Evolutionary conservation across 2,797 vertebrate genomes (phyloP).

Genomic region (Neomorphus geoffroyi): DNA sequence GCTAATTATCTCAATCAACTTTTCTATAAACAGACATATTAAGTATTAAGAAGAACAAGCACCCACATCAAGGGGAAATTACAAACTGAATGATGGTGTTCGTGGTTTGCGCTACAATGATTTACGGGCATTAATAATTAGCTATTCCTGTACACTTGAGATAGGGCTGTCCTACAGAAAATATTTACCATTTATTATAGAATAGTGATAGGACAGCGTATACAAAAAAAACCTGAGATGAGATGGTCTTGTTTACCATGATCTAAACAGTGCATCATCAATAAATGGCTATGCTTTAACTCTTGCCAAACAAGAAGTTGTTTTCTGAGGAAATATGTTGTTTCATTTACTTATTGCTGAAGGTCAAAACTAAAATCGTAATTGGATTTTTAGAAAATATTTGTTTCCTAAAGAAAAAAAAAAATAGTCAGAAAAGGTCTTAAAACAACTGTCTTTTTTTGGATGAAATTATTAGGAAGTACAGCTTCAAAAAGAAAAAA

Average conservation of each 20-base stretch:
- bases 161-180: background rate
- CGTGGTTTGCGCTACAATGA: background rate
- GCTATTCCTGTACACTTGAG: background rate
- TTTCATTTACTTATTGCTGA: background rate
- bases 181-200: background rate
- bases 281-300: background rate
- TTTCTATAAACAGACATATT: constrained; percentile 59
- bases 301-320: background rate
- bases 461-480: background rate
- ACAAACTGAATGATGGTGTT: constrained; percentile 19
- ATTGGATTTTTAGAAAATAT: background rate
- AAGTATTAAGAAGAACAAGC: constrained; percentile 25
- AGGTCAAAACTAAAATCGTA: accelerated
- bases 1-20: constrained; percentile 68
- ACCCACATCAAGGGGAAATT: constrained; percentile 56
- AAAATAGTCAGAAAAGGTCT: background rate
- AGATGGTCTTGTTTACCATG: background rate
- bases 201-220: background rate
- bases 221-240: background rate
- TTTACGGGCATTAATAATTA: constrained; percentile 9
- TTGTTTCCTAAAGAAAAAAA: background rate
- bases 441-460: background rate
- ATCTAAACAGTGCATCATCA: background rate
- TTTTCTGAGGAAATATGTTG: background rate
- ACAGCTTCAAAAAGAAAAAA: background rate